Evolutionary conservation across 2,888 invertebrate genomes (phyloP).

Genomic region (Tuta absoluta): DNA sequence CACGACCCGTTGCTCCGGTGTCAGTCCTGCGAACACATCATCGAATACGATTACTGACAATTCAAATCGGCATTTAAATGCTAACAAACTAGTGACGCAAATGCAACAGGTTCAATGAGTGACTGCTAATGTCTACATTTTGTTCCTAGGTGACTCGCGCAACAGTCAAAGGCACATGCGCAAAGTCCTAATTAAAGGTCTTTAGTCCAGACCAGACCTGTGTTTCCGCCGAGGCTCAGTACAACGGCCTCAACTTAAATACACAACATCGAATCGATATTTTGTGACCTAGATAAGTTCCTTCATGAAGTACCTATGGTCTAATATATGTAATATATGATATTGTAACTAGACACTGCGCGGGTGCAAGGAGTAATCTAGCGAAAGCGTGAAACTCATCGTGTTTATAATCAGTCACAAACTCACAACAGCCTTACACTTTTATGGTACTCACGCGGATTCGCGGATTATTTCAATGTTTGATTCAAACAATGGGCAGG

Average conservation of each 20-base stretch:
- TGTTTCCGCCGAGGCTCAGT: neutral
- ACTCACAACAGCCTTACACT: too few relatives aligned
- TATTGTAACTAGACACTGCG: slow-evolving; percentile 29
- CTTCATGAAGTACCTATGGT: neutral
- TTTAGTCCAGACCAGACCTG: neutral
- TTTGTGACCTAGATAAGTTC: neutral
- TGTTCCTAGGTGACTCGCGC: neutral
- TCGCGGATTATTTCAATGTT: slow-evolving; percentile 21
- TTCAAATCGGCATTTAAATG: too few relatives aligned
- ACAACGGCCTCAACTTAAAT: too few relatives aligned
- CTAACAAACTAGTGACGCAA: neutral
- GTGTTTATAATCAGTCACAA: too few relatives aligned
- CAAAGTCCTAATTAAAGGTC: slow-evolving; percentile 37
- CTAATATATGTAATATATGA: slow-evolving; percentile 23
- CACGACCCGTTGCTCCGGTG: slow-evolving; percentile 91
- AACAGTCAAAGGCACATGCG: slow-evolving; percentile 59
- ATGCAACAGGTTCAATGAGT: neutral
- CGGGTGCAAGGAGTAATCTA: neutral
- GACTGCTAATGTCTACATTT: slow-evolving; percentile 2
- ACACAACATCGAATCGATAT: neutral
- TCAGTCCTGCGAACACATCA: slow-evolving; percentile 78
- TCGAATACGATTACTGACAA: slow-evolving; percentile 36
- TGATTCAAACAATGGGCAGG: neutral
- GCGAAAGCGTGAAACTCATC: slow-evolving; percentile 29
- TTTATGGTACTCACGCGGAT: too few relatives aligned